Evolutionary conservation across 2,113 vertebrate species (phyloP).

Genomic region (Xyliphius kryptos): DNA sequence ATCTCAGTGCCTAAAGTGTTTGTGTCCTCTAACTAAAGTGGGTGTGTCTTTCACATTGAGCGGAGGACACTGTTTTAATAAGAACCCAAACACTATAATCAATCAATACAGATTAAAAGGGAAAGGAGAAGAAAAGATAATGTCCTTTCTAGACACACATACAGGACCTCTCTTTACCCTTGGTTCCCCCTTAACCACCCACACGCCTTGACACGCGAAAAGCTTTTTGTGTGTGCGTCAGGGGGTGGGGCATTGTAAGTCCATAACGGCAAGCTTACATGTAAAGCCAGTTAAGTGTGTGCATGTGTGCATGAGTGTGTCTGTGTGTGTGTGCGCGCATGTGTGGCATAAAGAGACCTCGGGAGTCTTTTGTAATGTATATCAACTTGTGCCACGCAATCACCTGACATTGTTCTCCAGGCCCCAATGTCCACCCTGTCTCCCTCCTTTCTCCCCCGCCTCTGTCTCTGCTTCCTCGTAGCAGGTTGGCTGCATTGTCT

Average conservation of each 20-base stretch:
- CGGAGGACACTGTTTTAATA: constrained; percentile 20
- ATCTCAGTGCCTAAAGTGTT: constrained; percentile 8
- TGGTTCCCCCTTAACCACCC: constrained; percentile 21
- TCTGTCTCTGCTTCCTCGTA: constrained; percentile 52
- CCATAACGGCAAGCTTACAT: constrained; percentile 45
- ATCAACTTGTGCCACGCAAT: constrained; percentile 69
- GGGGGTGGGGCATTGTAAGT: constrained; percentile 32
- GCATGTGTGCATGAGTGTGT: constrained; percentile 31
- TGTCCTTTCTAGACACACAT: neutral
- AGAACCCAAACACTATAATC: constrained; percentile 39
- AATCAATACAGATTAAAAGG: constrained; percentile 40
- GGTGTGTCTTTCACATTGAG: constrained; percentile 16
- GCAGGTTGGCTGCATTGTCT: constrained; percentile 77
- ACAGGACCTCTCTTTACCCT: constrained; percentile 18
- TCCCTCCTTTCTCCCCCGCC: constrained; percentile 24
- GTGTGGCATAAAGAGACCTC: constrained; percentile 26
- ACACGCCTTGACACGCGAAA: constrained; percentile 38
- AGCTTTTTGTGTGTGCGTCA: constrained; percentile 22
- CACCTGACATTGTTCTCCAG: constrained; percentile 64
- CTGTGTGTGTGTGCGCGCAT: constrained; percentile 21
- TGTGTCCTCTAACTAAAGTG: constrained; percentile 6
- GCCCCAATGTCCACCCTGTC: constrained; percentile 14
- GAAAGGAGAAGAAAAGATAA: constrained; percentile 36
- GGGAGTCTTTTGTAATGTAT: constrained; percentile 75
- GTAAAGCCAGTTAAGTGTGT: constrained; percentile 34